These are phyloP conservation scores for Equus quagga DNA, from an alignment of 2,113 vertebrate species.

Conservation along the genomic window DNA sequence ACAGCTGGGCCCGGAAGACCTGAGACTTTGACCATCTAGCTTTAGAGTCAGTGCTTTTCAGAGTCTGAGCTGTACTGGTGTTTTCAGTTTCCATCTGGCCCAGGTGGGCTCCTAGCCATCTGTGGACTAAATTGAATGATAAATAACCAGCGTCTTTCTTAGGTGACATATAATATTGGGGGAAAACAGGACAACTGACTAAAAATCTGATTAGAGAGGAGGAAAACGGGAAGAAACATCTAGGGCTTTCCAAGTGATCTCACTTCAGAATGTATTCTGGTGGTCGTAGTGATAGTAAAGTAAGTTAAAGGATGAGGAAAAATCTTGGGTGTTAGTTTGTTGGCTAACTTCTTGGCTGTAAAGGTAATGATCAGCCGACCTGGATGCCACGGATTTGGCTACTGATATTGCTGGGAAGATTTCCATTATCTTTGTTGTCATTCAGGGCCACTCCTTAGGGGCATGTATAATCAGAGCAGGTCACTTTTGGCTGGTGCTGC, in stretches of 20 bases:
- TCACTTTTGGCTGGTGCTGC: neutral
- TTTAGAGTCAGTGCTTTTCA: neutral
- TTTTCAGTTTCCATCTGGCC: neutral
- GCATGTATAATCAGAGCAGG: neutral
- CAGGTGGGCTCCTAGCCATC: neutral
- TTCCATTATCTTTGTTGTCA: neutral
- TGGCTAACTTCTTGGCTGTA: neutral
- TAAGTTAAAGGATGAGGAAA: neutral
- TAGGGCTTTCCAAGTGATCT: neutral
- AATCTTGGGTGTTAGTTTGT: neutral
- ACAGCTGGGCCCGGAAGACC: neutral
- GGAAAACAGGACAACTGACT: neutral
- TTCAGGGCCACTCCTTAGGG: neutral
- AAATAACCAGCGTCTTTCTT: neutral
- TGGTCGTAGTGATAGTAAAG: neutral
- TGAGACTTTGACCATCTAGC: neutral
- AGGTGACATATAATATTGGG: neutral
- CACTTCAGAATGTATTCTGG: neutral
- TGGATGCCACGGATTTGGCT: neutral
- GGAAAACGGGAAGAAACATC: neutral
- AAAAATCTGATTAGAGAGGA: conserved; percentile 14
- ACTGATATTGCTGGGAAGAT: neutral
- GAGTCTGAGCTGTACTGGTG: neutral
- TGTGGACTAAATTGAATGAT: neutral
- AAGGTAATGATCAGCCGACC: neutral